phyloP scores from a whole-genome alignment of 2,113 vertebrate species.

The Egretta garzetta region DNA sequence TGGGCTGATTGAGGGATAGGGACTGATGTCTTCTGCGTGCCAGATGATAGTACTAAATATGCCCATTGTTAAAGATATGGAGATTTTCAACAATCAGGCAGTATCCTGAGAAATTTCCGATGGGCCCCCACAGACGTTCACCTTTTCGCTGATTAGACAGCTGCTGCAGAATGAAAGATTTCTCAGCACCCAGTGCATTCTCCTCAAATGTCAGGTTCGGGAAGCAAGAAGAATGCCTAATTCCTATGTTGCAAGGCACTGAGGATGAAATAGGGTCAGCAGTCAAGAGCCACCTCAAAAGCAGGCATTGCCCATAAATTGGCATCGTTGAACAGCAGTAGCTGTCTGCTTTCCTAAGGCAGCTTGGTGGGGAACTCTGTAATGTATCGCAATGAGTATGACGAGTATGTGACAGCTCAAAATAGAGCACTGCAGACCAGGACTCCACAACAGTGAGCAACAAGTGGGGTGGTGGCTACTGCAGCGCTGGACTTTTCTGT shows the following conservation, averaged over 20 bases:
- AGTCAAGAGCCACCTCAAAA: not conserved
- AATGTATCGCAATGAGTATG: rapidly evolving
- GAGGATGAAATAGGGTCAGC: not conserved
- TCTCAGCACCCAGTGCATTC: not conserved
- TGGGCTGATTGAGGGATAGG: not conserved
- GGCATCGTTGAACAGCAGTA: rapidly evolving
- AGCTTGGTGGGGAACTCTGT: too few relatives aligned
- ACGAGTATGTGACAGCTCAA: not conserved
- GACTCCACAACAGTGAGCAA: not conserved
- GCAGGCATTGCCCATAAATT: not conserved
- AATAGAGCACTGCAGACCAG: not conserved
- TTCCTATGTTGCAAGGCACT: not conserved
- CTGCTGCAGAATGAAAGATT: not conserved
- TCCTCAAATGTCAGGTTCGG: not conserved
- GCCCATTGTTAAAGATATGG: not conserved
- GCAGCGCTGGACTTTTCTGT: not conserved
- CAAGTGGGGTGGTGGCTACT: not conserved
- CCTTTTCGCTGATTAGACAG: not conserved
- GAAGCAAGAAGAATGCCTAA: not conserved
- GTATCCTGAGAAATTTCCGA: not conserved
- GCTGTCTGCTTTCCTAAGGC: not conserved
- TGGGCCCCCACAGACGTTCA: not conserved
- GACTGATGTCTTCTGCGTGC: not conserved
- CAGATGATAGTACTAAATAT: not conserved
- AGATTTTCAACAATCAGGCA: not conserved